Evolutionary conservation across 2,888 invertebrate genomes (phyloP), one percentile per base, ranked within the genome.

Genomic region (Chymomyza procnemis): DNA sequence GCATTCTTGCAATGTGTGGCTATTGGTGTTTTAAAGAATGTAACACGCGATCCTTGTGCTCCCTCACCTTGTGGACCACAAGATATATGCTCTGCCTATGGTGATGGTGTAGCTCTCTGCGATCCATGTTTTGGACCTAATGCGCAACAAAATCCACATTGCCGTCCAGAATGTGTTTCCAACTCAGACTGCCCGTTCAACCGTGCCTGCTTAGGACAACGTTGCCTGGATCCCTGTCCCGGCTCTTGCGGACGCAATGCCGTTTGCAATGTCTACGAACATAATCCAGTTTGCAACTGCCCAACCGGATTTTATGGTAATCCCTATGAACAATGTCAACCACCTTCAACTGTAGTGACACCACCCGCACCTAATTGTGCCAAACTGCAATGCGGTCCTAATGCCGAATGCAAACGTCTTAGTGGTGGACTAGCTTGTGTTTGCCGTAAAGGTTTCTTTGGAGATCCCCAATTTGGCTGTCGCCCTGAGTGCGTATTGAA

Each of bases 401-500:
- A 96, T 87, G 94, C 96, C 1, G 90, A 93, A 64, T 96, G 96
- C 80, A 92, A 92, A 85, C 93, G 95, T 77, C 90, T 92, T 59
- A 92, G 93, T 75, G 94, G 94, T n/a, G 93, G 93, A 1, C 91
- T 94, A 3, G 92, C 93, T 8, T 97, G 97, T 87, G 92, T 93
- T 73, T 97, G 97, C 88, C 92, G 93, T 66, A 93, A 93, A 65
- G 94, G 94, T 60, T 97, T 95, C 90, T 95, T 93, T 78, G 97
- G 97, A 56, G 95, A 97, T 91, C 96, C 97, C 0, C 94, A 94
- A 77, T 91, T 94, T 71, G 94, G 94, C 5, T 96, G 96, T 82
- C 93, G 94, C 61, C 95, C 96, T 1, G 94, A 96, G 90, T 97
- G 97, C 90, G 94, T 96, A 1, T 93, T 95, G 12, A 97, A 97